Evolutionary conservation across 2,888 invertebrate genomes (phyloP).

Genomic region (Mythimna pallens): DNA sequence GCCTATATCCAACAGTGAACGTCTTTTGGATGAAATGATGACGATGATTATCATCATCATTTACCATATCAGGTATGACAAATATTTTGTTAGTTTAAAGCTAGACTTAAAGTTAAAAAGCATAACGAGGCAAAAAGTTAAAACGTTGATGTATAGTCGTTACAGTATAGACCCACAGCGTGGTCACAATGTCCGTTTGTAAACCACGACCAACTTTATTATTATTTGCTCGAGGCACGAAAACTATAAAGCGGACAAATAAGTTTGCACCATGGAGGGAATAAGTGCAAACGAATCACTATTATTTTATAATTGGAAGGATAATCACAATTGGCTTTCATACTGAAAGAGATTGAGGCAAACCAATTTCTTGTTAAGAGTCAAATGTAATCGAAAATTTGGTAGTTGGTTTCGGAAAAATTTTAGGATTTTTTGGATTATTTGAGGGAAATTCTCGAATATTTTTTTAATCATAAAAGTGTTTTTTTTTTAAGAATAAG

Average conservation of each 20-base stretch:
- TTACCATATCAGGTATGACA: neutral
- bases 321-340: constrained; percentile 26
- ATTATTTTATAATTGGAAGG: constrained; percentile 57
- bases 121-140: constrained; percentile 38
- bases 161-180: constrained; percentile 66
- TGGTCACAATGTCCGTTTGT: constrained; percentile 74
- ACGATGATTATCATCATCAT: too few species aligned
- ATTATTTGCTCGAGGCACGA: constrained; percentile 82
- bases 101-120: constrained; percentile 50
- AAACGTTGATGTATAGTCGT: constrained; percentile 66
- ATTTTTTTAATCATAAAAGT: neutral
- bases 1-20: neutral
- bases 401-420: neutral
- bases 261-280: constrained; percentile 72
- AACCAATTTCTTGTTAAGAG: constrained; percentile 24
- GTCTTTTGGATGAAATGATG: neutral
- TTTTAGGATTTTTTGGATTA: neutral
- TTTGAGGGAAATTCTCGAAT: neutral
- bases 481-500: neutral
- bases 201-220: constrained; percentile 76
- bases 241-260: constrained; percentile 79
- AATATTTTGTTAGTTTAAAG: neutral
- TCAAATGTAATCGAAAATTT: constrained; percentile 15
- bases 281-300: constrained; percentile 59
- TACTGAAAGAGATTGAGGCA: constrained; percentile 11